phyloP scores from a whole-genome alignment of 2,113 vertebrate species.

The Neodon shergylaensis region DNA sequence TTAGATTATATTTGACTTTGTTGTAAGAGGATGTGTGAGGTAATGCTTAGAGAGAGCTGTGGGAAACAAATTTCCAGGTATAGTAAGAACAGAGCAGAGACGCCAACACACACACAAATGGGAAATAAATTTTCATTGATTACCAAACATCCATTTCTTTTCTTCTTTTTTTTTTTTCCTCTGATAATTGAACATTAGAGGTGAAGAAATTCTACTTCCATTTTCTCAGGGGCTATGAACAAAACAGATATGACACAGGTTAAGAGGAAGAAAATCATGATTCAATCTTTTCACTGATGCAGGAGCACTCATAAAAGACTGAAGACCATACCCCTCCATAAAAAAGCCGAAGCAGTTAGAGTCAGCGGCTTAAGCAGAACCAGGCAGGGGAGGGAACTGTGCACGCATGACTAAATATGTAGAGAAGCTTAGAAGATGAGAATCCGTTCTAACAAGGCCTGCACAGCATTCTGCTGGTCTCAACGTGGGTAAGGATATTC shows the following conservation, averaged over 20 bases:
- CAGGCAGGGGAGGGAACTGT: neutral
- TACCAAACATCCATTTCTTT: neutral
- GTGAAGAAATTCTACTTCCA: neutral
- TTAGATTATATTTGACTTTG: neutral
- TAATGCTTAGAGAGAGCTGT: neutral
- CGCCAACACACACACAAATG: neutral
- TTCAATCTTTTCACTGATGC: neutral
- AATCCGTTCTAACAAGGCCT: neutral
- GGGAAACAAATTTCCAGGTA: neutral
- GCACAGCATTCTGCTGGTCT: neutral
- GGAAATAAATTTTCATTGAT: neutral
- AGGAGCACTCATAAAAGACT: neutral
- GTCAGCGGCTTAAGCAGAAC: neutral
- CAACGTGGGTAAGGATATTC: neutral
- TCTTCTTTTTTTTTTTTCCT: neutral
- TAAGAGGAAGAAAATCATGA: neutral
- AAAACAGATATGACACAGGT: neutral
- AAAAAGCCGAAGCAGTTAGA: neutral
- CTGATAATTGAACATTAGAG: neutral
- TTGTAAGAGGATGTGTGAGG: neutral
- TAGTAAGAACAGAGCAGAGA: constrained; percentile 3
- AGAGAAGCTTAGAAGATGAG: neutral
- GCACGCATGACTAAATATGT: neutral
- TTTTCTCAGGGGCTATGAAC: neutral
- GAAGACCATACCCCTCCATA: neutral